Percentiles rank a stretch among this genome's conserved stretches.
Evolutionary conservation across 2,888 invertebrate genomes (phyloP).

Genomic region (Malacosoma neustria): DNA sequence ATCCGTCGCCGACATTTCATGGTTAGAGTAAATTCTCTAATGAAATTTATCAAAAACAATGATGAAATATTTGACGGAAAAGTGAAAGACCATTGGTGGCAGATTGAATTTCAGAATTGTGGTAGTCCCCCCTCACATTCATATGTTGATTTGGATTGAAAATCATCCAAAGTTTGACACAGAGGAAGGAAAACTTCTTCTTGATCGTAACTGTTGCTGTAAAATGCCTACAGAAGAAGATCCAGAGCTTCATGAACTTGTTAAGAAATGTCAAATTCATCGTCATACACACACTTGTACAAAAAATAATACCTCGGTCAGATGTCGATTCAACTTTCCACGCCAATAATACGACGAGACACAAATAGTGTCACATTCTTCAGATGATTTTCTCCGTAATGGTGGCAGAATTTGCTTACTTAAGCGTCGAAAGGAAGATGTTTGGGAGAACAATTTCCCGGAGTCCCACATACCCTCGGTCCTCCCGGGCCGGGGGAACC

Average conservation of each 20-base stretch:
- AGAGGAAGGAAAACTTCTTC: slow-evolving; percentile 6
- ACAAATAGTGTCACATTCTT: slow-evolving; percentile 4
- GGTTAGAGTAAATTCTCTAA: slow-evolving; percentile 8
- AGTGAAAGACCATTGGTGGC: slow-evolving; percentile 14
- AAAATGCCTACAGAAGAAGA: slow-evolving; percentile 5
- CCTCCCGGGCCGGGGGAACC: too few species aligned
- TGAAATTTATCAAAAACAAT: slow-evolving; percentile 4
- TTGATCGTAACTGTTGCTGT: slow-evolving; percentile 10
- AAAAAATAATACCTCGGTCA: slow-evolving; percentile 5
- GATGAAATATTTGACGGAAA: slow-evolving; percentile 11
- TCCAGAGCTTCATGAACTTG: slow-evolving; percentile 8
- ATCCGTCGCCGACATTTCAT: slow-evolving; percentile 12
- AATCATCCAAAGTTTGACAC: slow-evolving; percentile 7
- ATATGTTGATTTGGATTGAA: slow-evolving; percentile 14
- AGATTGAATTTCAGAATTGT: slow-evolving; percentile 14
- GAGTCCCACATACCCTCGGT: too few species aligned
- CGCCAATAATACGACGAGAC: slow-evolving; percentile 5
- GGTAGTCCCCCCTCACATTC: slow-evolving; percentile 15
- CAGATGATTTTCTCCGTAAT: neutral
- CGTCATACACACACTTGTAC: slow-evolving; percentile 10
- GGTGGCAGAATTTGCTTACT: neutral
- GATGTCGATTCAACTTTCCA: slow-evolving; percentile 13
- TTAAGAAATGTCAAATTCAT: slow-evolving; percentile 11
- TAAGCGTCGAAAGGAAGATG: neutral
- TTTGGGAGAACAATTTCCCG: neutral